A percentile compares a stretch with the other conserved stretches of the same genome.
Evolutionary conservation across 2,797 vertebrate species (phyloP).

Genomic region (Gastrophryne carolinensis): DNA sequence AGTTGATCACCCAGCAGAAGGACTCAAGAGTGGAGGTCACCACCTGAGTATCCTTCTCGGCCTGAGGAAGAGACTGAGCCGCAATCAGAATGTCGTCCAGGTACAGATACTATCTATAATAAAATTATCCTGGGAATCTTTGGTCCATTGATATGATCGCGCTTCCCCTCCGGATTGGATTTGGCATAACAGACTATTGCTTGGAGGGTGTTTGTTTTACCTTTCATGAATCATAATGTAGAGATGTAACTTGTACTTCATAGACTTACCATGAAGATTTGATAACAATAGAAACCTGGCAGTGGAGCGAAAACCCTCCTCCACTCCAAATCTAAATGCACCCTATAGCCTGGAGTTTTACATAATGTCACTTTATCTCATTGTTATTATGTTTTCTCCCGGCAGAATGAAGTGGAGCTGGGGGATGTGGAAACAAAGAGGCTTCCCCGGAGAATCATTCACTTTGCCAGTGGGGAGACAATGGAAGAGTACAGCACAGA

Average conservation of each 20-base stretch:
- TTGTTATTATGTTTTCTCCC: background rate
- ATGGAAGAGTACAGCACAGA: constrained; percentile 68
- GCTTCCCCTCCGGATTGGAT: too few species aligned
- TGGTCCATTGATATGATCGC: too few species aligned
- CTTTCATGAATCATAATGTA: background rate
- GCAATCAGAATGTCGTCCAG: too few species aligned
- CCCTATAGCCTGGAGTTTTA: background rate
- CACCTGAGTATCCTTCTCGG: too few species aligned
- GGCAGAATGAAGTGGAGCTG: constrained; percentile 21
- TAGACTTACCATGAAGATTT: background rate
- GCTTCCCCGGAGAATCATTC: constrained; percentile 64
- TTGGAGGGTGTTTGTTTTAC: too few species aligned
- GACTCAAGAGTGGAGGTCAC: too few species aligned
- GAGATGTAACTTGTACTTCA: background rate
- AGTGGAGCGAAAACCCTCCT: background rate
- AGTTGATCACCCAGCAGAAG: too few species aligned
- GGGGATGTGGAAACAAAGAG: constrained; percentile 18
- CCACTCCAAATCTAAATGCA: background rate
- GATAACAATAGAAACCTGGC: background rate
- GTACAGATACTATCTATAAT: too few species aligned
- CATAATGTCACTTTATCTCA: background rate
- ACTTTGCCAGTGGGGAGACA: constrained; percentile 76
- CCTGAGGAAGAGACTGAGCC: too few species aligned
- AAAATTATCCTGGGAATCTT: too few species aligned
- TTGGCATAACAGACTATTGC: too few species aligned